Percentiles rank a stretch among this genome's conserved stretches.
Evolutionary conservation across 2,113 vertebrate species (phyloP).

Genomic region (Oophaga pumilio): DNA sequence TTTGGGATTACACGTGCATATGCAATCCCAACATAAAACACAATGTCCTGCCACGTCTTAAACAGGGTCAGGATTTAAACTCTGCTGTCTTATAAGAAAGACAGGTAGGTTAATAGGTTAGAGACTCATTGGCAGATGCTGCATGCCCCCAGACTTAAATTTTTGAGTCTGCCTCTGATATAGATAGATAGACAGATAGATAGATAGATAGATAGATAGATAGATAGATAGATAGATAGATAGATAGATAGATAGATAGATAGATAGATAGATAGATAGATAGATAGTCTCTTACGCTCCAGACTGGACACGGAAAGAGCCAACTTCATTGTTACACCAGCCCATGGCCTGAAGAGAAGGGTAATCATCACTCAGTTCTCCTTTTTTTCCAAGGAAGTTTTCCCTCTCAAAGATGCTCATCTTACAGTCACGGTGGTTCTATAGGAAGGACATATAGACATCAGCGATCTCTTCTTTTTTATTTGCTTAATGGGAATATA

Average conservation of each 20-base stretch:
- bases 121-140: too few relatives aligned
- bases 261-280: neutral
- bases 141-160: too few relatives aligned
- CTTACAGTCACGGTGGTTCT: conserved; percentile 88
- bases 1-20: too few relatives aligned
- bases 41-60: too few relatives aligned
- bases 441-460: neutral
- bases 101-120: too few relatives aligned
- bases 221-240: neutral
- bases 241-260: neutral
- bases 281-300: conserved; percentile 79
- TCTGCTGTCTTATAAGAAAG: too few relatives aligned
- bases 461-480: neutral
- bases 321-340: conserved; percentile 89
- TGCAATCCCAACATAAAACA: too few relatives aligned
- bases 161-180: too few relatives aligned
- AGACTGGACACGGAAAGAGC: conserved; percentile 83
- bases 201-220: too few relatives aligned
- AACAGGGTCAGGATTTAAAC: too few relatives aligned
- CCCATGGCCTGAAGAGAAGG: conserved; percentile 91
- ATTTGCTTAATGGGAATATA: neutral
- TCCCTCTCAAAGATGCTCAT: conserved; percentile 90
- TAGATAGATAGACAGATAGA: too few relatives aligned
- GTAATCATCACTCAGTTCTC: conserved; percentile 86
- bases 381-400: conserved; percentile 90